Conservation (phyloP, 2,888 invertebrate species). For the Ctenicera cuprea region DNA sequence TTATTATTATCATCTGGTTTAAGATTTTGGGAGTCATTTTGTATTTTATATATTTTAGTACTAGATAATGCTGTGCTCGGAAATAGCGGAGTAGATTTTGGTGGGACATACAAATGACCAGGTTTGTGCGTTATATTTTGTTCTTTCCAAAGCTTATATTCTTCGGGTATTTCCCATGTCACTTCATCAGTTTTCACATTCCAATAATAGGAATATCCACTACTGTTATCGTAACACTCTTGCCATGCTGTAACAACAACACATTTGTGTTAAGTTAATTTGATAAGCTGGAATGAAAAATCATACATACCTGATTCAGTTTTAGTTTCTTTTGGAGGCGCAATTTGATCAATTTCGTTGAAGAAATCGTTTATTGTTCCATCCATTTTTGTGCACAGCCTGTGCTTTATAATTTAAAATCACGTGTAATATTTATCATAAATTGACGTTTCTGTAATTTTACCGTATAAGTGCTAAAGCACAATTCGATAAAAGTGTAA, state of each 20-base stretch:
- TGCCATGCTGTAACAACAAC: slow-evolving; percentile 76
- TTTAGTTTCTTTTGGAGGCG: slow-evolving; percentile 60
- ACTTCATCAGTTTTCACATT: slow-evolving; percentile 79
- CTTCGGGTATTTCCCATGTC: slow-evolving; percentile 78
- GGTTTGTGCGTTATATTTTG: slow-evolving; percentile 50
- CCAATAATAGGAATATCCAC: slow-evolving; percentile 81
- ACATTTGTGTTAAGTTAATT: background rate
- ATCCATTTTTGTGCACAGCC: slow-evolving; percentile 62
- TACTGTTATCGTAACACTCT: slow-evolving; percentile 78
- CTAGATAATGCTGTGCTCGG: slow-evolving; percentile 53
- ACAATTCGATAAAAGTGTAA: no score
- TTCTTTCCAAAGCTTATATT: slow-evolving; percentile 66
- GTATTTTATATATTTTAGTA: slow-evolving; percentile 62
- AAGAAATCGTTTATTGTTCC: slow-evolving; percentile 69
- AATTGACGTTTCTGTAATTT: no score
- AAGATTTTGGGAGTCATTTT: slow-evolving; percentile 48
- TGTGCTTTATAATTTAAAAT: background rate
- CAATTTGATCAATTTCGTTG: slow-evolving; percentile 71
- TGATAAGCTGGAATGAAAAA: no score
- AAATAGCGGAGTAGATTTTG: slow-evolving; percentile 62
- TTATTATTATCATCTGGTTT: background rate
- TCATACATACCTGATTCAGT: slow-evolving; percentile 51
- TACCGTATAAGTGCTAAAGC: no score
- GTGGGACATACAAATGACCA: slow-evolving; percentile 59
- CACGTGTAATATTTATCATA: no score